A percentile compares a stretch with the other conserved stretches of the same genome.
Conservation (phyloP, 2,113 vertebrate species). For the Carassius gibelio region DNA sequence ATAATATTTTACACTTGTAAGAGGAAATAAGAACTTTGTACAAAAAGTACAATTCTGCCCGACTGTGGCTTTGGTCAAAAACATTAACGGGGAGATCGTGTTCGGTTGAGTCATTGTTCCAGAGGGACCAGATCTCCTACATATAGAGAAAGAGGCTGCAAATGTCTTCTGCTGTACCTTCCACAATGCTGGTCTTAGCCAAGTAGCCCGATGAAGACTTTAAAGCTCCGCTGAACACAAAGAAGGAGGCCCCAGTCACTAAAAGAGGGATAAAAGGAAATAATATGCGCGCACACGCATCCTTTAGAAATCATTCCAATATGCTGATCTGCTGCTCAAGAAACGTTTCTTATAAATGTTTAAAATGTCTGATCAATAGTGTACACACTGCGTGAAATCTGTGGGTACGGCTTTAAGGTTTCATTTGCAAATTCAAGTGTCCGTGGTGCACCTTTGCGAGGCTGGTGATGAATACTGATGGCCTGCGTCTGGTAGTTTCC, state of each 20-base stretch:
- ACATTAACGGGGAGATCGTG: conserved; percentile 28
- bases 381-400: neutral
- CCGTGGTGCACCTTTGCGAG: conserved; percentile 84
- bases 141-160: neutral
- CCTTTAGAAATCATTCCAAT: neutral
- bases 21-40: neutral
- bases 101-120: conserved; percentile 19
- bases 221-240: conserved; percentile 97
- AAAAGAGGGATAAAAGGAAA: conserved; percentile 62
- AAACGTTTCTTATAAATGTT: neutral
- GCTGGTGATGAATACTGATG: conserved; percentile 98
- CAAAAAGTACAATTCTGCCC: neutral
- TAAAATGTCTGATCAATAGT: neutral
- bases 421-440: neutral
- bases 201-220: conserved; percentile 94
- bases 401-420: neutral
- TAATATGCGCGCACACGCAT: neutral
- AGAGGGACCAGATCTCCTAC: conserved; percentile 28
- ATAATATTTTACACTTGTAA: neutral
- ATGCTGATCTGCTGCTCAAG: neutral
- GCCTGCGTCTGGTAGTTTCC: conserved; percentile 99
- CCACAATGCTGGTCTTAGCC: conserved; percentile 98
- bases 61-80: neutral
- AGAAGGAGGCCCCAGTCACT: conserved; percentile 98
- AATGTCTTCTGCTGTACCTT: conserved; percentile 80